phyloP scores from a whole-genome alignment of 2,888 invertebrate species.

The Habrosyne pyritoides region DNA sequence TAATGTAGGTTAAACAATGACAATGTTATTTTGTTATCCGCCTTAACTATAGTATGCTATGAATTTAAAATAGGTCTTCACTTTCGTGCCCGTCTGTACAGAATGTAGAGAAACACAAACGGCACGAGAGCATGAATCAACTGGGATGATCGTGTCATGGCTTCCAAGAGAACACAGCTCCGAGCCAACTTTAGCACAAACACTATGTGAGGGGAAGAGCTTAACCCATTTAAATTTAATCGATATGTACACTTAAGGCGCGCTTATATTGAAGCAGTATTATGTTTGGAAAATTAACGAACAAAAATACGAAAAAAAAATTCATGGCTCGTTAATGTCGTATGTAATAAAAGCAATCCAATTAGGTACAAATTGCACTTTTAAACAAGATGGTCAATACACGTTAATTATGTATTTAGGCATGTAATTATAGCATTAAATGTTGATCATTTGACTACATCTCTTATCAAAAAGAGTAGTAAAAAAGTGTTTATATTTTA shows the following conservation, averaged over 20 bases:
- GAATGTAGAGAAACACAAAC: conserved; percentile 10
- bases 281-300: neutral
- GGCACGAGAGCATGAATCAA: conserved; percentile 19
- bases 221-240: neutral
- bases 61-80: neutral
- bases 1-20: too few relatives aligned
- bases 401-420: too few relatives aligned
- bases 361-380: too few relatives aligned
- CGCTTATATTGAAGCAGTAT: neutral
- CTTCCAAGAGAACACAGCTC: conserved; percentile 22
- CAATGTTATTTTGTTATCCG: too few relatives aligned
- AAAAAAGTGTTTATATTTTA: too few relatives aligned
- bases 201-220: neutral
- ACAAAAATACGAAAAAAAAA: neutral
- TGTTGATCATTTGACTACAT: too few relatives aligned
- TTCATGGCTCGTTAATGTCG: neutral
- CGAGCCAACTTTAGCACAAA: neutral
- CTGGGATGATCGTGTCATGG: conserved; percentile 31
- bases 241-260: neutral
- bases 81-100: conserved; percentile 6
- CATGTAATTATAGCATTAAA: too few relatives aligned
- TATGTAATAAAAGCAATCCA: too few relatives aligned
- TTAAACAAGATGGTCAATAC: too few relatives aligned
- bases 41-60: too few relatives aligned
- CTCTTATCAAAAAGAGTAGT: too few relatives aligned